phyloP scores from a whole-genome alignment of 1,140 invertebrate genomes.

The Plectus sambesii region DNA sequence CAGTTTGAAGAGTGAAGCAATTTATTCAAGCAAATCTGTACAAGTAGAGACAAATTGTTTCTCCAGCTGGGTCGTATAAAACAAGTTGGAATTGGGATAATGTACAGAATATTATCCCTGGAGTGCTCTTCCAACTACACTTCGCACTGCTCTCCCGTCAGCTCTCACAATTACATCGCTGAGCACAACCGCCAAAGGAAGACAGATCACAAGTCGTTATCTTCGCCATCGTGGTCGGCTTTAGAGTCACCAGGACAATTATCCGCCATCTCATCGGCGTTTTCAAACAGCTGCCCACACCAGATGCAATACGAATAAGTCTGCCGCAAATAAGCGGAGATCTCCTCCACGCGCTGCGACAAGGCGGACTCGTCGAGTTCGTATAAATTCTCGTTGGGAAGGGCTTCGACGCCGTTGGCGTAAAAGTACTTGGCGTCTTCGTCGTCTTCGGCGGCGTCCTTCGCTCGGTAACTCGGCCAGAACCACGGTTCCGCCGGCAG shows the following conservation, averaged over 20 bases:
- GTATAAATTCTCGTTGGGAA: constrained; percentile 14
- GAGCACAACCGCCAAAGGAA: background rate
- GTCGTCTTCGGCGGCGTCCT: constrained; percentile 2
- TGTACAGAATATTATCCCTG: too few species aligned
- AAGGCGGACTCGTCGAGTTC: constrained; percentile 22
- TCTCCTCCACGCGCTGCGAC: constrained; percentile 7
- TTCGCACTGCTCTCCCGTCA: background rate
- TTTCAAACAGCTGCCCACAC: constrained; percentile 25
- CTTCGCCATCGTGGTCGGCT: constrained; percentile 28
- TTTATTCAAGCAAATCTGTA: background rate
- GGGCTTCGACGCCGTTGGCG: constrained; percentile 23
- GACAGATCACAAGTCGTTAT: constrained; percentile 7
- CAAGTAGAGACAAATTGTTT: constrained; percentile 7
- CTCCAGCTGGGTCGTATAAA: background rate
- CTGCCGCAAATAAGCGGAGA: constrained; percentile 21
- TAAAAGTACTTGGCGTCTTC: constrained; percentile 17
- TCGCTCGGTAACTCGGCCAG: too few species aligned
- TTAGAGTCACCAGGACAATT: constrained; percentile 24
- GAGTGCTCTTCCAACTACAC: too few species aligned
- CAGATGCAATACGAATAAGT: constrained; percentile 31
- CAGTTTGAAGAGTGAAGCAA: constrained; percentile 4
- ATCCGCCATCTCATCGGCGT: constrained; percentile 20
- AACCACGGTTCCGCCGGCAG: too few species aligned
- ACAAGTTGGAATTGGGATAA: too few species aligned
- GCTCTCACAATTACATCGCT: background rate